Base-by-base conservation (phyloP, 2,113 vertebrate species). In the Todiramphus chloris region DNA sequence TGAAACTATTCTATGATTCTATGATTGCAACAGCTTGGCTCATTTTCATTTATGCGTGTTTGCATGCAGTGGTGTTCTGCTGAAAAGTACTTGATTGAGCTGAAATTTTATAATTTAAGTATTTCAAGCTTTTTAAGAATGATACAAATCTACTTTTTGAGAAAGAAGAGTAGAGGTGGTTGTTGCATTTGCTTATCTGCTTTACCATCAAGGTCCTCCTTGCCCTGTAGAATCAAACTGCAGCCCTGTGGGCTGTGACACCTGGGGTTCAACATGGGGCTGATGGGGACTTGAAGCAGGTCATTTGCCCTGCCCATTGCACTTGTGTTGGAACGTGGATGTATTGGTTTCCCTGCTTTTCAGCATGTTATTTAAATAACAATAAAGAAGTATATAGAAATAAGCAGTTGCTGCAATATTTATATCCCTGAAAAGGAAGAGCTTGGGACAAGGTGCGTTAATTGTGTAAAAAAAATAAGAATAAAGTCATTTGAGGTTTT, bases 321-420 rank as follows among this genome's bases (percentile, higher is more conserved):
- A 41, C 16, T 0, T 0, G 0, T 30, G 11, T 31, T 84, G 51
- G n/a, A 91, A 9, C 31, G 30, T 9, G 19, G 13, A 4, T 2
- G 0, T 70, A 33, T 51, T 6, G 0, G 11, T 74, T 96, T 88
- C 23, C 19, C 11, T 63, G 35, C 23, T 64, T 94, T 92, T 78
- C 21, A 64, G 6, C 8, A 2, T 59, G 15, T 55, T 63, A 20
- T 78, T 88, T 67, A 74, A 72, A 73, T 85, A 53, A 5, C n/a
- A 66, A 0, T 37, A 46, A 50, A 70, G n/a, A 9, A 39, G 16
- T 50, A 37, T 35, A 23, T 5, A 69, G 53, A 89, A 92, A 63
- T 9, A 41, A 79, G 33, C 6, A 31, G 12, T 55, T 83, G 30
- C 37, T 90, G 16, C 25, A 39, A 6, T 76, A 50, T 33, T 91